Evolutionary conservation across 1,140 invertebrate genomes (phyloP).

Genomic region (Macrosteles quadrilineatus): DNA sequence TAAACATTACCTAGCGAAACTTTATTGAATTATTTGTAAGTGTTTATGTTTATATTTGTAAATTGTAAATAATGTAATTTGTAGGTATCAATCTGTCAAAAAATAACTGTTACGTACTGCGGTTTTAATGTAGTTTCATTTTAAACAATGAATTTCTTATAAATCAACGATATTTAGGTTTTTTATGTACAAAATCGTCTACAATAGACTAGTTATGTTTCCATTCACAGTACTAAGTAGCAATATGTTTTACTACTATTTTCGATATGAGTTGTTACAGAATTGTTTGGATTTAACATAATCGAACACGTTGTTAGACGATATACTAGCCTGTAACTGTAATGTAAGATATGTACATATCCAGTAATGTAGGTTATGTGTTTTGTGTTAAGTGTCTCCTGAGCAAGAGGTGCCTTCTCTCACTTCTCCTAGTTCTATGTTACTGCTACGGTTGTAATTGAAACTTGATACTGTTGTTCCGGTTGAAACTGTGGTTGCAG

Average conservation of each 20-base stretch:
- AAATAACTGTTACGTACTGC: too few relatives aligned
- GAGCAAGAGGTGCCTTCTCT: not conserved
- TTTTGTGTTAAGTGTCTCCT: slow-evolving; percentile 20
- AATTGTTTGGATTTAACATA: not conserved
- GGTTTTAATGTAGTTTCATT: too few relatives aligned
- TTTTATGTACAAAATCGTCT: not conserved
- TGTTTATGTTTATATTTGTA: too few relatives aligned
- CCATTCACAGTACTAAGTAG: not conserved
- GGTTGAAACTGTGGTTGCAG: not conserved
- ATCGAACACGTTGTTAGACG: not conserved
- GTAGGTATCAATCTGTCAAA: too few relatives aligned
- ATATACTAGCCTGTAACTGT: not conserved
- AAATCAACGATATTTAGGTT: too few relatives aligned
- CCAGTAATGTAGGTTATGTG: not conserved
- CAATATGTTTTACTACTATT: not conserved
- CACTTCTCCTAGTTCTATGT: slow-evolving; percentile 10
- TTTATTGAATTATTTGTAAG: too few relatives aligned
- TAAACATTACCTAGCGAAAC: too few relatives aligned
- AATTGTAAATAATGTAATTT: too few relatives aligned
- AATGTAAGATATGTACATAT: slow-evolving; percentile 26
- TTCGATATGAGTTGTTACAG: too few relatives aligned
- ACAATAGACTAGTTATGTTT: too few relatives aligned
- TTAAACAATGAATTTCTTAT: too few relatives aligned
- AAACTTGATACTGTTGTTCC: not conserved
- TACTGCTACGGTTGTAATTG: not conserved